Base-by-base conservation (phyloP, 2,113 vertebrate genomes). In the Oenanthe melanoleuca region DNA sequence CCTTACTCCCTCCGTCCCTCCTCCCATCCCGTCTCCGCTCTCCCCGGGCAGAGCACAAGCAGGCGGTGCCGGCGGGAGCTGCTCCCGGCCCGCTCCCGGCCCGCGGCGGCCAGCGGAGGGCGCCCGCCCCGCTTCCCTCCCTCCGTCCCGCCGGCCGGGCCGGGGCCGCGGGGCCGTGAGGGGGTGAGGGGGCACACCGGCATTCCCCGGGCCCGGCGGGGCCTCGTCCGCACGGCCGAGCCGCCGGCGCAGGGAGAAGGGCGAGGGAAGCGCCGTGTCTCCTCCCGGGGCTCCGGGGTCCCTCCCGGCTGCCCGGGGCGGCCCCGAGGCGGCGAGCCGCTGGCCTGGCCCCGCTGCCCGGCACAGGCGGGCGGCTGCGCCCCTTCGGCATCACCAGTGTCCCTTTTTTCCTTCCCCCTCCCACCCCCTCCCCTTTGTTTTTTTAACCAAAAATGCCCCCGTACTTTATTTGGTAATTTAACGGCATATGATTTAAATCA, bases 31-130 rank as follows among this genome's bases (percentile, higher is more conserved):
- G 20, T 2, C 34, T 3, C 42, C 1, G 25, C 61, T 40, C 3
- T 21, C 22, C 42, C 50, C 37, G 22, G 20, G 34, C n/a, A n/a
- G n/a, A n/a, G n/a, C n/a, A n/a, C n/a, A n/a, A n/a, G n/a, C n/a
- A n/a, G n/a, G n/a, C n/a, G n/a, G n/a, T n/a, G n/a, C n/a, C n/a
- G n/a, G n/a, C n/a, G n/a, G n/a, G n/a, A n/a, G n/a, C n/a, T n/a
- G n/a, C n/a, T n/a, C n/a, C n/a, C n/a, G n/a, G n/a, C n/a, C n/a
- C n/a, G n/a, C n/a, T 31, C 74, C 83, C 50, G 52, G 81, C 53
- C 57, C 37, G 6, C 31, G 29, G 87, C 66, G 45, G 80, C 94
- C 97, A 96, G 96, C 64, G 53, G 96, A 97, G 97, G 97, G 97
- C 94, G 91, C 92, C 25, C 88, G 50, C 25, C 50, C 69, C 69